Base-by-base conservation (phyloP, 23 tunicate genomes). In the Styela clava region DNA sequence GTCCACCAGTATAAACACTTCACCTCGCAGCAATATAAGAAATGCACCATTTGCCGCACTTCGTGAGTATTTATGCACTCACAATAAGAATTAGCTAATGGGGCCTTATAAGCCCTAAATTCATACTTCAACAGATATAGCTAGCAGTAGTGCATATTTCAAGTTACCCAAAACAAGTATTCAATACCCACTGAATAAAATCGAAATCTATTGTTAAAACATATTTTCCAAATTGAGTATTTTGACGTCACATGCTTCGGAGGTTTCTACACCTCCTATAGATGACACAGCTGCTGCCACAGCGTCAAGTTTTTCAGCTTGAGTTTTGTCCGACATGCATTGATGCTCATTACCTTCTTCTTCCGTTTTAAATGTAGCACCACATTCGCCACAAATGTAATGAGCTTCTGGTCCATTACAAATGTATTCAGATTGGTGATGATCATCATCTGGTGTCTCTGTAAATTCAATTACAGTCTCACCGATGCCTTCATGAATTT, bases 201-300 rank as follows among this genome's bases (percentile, higher is more conserved):
- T n/a, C n/a, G n/a, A n/a, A n/a, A 7, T 44, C 56, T 44, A 44
- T 44, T 5, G 16, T 16, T 32, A 29, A 71, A 71, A 71, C 34
- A 71, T 71, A 18, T 26, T 71, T 32, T 71, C 77, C 77, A 71
- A 16, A 34, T 71, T 71, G 35, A 71, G 77, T 3, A 71, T 71
- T 32, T 34, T 31, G 37, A 71, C 77, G 34, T 71, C 77, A 12
- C 12, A 44, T 5, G 9, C 56, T 44, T 44, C 56, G 56, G 56
- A 44, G 7, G 56, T 44, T 12, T 5, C 56, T 44, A 12, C 56
- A 5, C 56, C 56, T 12, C 56, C 56, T 44, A 44, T 44, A 44
- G 56, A 44, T 44, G 56, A 44, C 56, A 44, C 56, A 44, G 56
- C 56, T 5, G 56, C 56, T 44, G 56, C 56, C 56, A 44, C 56